Evolutionary conservation across 2,113 vertebrate species (phyloP).

Genomic region (Octodon degus): DNA sequence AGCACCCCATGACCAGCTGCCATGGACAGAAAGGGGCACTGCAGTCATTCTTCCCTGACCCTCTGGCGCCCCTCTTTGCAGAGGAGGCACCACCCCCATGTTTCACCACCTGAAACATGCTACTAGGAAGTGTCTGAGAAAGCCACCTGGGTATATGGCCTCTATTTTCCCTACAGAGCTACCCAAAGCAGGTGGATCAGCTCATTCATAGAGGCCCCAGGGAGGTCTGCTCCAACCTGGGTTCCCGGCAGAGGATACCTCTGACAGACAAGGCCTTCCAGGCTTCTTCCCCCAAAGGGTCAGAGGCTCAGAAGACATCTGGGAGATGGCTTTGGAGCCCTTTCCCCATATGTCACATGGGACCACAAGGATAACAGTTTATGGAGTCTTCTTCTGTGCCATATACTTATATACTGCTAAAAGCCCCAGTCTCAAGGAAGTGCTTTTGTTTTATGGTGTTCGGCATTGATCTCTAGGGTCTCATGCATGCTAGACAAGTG

Average conservation of each 20-base stretch:
- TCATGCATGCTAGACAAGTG: not conserved
- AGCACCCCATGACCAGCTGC: not conserved
- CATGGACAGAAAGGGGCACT: not conserved
- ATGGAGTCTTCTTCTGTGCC: not conserved
- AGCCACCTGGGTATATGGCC: not conserved
- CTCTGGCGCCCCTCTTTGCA: not conserved
- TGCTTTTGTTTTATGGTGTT: not conserved
- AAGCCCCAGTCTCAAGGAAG: not conserved
- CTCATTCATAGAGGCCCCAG: not conserved
- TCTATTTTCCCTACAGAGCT: not conserved
- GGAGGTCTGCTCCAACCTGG: not conserved
- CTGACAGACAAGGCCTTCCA: not conserved
- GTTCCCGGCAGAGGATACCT: not conserved
- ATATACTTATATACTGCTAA: not conserved
- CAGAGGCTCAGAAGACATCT: not conserved
- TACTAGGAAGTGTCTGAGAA: not conserved
- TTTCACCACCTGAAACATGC: not conserved
- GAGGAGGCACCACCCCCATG: not conserved
- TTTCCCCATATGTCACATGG: not conserved
- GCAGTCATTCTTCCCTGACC: not conserved
- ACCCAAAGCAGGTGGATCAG: not conserved
- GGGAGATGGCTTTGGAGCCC: not conserved
- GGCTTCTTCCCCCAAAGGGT: not conserved
- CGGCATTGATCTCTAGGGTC: not conserved
- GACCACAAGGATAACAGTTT: not conserved